Base-by-base conservation (phyloP, 2,113 vertebrate genomes). In the Tetraodon nigroviridis region DNA sequence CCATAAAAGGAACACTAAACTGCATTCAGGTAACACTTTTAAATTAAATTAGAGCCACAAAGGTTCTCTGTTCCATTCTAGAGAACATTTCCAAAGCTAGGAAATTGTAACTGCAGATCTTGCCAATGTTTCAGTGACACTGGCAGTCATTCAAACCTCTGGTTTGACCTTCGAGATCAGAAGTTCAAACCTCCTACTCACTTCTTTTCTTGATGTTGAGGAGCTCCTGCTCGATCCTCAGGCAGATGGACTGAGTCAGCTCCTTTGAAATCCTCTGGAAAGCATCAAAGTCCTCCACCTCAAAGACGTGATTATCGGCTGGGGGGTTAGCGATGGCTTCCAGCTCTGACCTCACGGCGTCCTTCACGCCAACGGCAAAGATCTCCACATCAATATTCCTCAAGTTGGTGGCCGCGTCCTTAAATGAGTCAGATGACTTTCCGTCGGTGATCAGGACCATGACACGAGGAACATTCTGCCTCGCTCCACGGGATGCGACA, bases 391-490 rank as follows among this genome's bases (percentile, higher is more conserved):
- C 95, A 14, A 78, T 69, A 59, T 94, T 93, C 76, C 93, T 93
- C 67, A 99, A 88, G n/a, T 91, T 94, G 74, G 92, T 85, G 59
- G 97, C 96, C 17, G 96, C 91, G 49, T 93, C 92, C 90, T 93
- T 94, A 78, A 99, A 99, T 51, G 95, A 95, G 78, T 99, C 97
- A 0, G 97, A 99, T 0, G 97, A 99, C 73, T 99, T 99, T 62
- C 97, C 97, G 13, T 99, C 97, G 2, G 97, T 99, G 81, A 99
- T 98, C 71, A 99, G 93, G 79, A 99, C 97, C 97, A 97, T 99
- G 80, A 99, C 93, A n/a, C 94, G 93, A 0, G 97, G 96, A 1
- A 99, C 93, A 5, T 96, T 94, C 57, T 84, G 67, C 69, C 97
- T 93, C 7, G 97, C 95, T 11, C 97, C 97, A 61, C 92, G 94